Evolutionary conservation across 2,888 invertebrate genomes (phyloP), one percentile per base, ranked within the genome.

Genomic region (Oeneis ivallda): DNA sequence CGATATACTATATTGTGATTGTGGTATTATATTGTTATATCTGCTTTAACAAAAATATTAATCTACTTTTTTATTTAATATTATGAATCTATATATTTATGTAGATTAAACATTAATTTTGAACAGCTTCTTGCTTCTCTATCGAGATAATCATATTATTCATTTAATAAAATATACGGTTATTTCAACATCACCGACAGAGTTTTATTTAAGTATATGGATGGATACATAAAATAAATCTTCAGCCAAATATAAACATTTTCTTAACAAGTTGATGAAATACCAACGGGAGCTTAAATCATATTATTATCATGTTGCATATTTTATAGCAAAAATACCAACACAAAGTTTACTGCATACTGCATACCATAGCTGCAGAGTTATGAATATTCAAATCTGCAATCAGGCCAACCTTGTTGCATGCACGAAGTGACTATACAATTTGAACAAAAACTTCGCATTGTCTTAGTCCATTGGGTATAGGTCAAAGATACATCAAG

Each of bases 371-470:
- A 59, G 49, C 59, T 59, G 59, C 61, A 61, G 39, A 39, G 61
- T 61, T 41, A 61, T 61, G 61, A 61, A 61, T 61, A 61, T 61
- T 41, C 61, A 61, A 52, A 52, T 41, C 61, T 61, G 52, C 61
- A 61, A 61, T 52, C 61, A 61, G 61, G 50, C 52, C 41, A 52
- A 61, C 61, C 61, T 61, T 61, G 41, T 61, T 61, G 52, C 52
- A 52, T 61, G 41, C 52, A 52, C 50, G 41, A 61, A 59, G 37
- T 59, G 47, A 59, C 49, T 49, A 37, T 49, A 59, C 34, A 59
- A 7, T 49, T 59, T 59, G 37, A 17, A 61, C 61, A 52, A 61
- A 32, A 52, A 61, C 61, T 26, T 39, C 26, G 17, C 37, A 50
- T 15, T 64, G 11, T 53, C 19, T 37, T 47, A 47, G 34, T 54